Evolutionary conservation across 2,888 invertebrate genomes (phyloP), one percentile per base, ranked within the genome.

Genomic region (Melieria picta): DNA sequence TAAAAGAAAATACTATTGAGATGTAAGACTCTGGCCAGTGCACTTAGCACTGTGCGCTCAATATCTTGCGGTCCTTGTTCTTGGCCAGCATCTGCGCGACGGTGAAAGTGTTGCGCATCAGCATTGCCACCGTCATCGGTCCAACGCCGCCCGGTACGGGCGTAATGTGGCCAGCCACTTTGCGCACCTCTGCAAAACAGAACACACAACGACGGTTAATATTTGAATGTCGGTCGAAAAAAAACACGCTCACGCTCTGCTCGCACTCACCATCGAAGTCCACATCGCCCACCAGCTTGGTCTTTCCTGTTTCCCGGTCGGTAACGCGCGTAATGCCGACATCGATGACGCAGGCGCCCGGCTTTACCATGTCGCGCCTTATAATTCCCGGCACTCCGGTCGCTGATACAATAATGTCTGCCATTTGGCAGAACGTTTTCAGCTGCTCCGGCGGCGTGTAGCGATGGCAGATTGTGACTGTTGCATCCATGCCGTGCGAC

Each of bases 71-170:
- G 30, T 30, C 30, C 30, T 30, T 30, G 56, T 30, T 30, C 16
- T 67, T 69, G 4, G 69, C 56, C 7, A 88, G 83, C 45, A 83
- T 87, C 81, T 89, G 89, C 1, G 94, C 93, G 0, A 95, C 95
- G 79, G 89, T 88, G 73, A 96, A 89, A 0, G 96, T 96, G 84
- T 97, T 97, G 78, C 91, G 91, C 94, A 97, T 95, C 50, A 97
- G 86, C 95, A 96, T 96, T 1, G 96, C 94, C 0, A 97, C 96
- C 0, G 97, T 97, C 93, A 97, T 94, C 0, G 97, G 97, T 0
- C 97, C 97, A 5, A 95, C 97, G 3, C 97, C 97, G 3, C 97
- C 91, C 1, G 97, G 97, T 0, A 97, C 97, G 1, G 97, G 96
- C 0, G 96, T 96, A 62, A 97, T 92, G 67, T 92, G 89, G 9